Conservation (phyloP, 2,888 invertebrate genomes). For the Cephonodes hylas region DNA sequence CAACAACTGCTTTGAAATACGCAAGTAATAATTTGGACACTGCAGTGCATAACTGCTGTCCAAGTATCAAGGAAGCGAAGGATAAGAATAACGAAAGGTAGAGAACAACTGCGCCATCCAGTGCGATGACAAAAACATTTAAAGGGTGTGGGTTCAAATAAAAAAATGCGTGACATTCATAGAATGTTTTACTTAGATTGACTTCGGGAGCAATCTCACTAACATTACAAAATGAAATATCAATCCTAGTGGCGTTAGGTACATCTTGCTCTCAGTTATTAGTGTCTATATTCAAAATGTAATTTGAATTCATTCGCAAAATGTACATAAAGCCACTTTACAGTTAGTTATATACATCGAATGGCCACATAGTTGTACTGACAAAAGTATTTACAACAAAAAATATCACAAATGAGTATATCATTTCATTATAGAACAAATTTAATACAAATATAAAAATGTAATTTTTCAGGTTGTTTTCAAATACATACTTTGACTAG, state of each 20-base stretch:
- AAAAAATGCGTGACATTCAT: slow-evolving; percentile 65
- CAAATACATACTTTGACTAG: slow-evolving; percentile 62
- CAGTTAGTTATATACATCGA: slow-evolving; percentile 42
- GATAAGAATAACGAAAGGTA: too few species aligned
- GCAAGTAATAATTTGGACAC: too few species aligned
- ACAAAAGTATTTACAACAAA: slow-evolving; percentile 63
- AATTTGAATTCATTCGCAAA: slow-evolving; percentile 19
- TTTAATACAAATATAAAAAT: slow-evolving; percentile 29
- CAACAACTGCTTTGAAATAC: too few species aligned
- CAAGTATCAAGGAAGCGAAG: too few species aligned
- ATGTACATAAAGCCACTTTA: slow-evolving; percentile 35
- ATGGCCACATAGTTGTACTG: slow-evolving; percentile 69
- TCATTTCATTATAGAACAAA: slow-evolving; percentile 40
- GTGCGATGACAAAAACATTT: neutral
- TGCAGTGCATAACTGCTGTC: too few species aligned
- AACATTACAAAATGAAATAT: slow-evolving; percentile 51
- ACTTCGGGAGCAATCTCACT: slow-evolving; percentile 61
- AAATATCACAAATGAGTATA: slow-evolving; percentile 73
- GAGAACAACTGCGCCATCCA: too few species aligned
- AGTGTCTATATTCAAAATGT: neutral
- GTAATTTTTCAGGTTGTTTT: slow-evolving; percentile 12
- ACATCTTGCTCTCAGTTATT: slow-evolving; percentile 41
- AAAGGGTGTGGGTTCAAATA: slow-evolving; percentile 25
- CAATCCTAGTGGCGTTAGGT: slow-evolving; percentile 39
- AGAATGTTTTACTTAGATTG: slow-evolving; percentile 76